Evolutionary conservation across 2,888 invertebrate species (phyloP).

Genomic region (Euzetes globulus): DNA sequence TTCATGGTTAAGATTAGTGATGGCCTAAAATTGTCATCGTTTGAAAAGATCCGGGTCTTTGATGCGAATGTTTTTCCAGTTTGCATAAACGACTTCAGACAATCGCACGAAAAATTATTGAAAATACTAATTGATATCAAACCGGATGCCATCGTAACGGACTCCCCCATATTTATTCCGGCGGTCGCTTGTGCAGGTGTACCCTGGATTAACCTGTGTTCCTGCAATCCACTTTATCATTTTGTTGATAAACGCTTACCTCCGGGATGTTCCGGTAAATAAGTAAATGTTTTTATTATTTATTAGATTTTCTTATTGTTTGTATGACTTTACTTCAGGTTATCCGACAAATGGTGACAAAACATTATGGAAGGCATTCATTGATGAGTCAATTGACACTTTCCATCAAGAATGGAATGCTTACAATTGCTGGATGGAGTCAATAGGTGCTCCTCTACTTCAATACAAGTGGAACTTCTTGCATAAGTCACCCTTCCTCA

Average conservation of each 20-base stretch:
- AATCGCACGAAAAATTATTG: neutral
- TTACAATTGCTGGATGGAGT: neutral
- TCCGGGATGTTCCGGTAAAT: neutral
- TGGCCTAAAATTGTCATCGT: neutral
- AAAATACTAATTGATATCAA: neutral
- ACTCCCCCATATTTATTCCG: neutral
- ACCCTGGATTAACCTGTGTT: neutral
- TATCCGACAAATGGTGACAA: slow-evolving; percentile 1
- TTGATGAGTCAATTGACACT: neutral
- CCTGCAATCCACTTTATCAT: neutral
- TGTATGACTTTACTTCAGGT: neutral
- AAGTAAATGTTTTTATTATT: neutral
- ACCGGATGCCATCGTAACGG: neutral
- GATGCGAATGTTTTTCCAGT: neutral
- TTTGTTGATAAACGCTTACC: neutral
- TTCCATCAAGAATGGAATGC: neutral
- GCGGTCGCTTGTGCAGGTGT: neutral
- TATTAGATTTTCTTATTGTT: neutral
- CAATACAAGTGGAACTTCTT: neutral
- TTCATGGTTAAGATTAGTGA: too few species aligned
- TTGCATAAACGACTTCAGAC: neutral
- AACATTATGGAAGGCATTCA: neutral
- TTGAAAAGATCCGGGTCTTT: neutral
- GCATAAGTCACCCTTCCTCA: neutral
- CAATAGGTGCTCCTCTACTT: neutral